These are phyloP conservation scores for Diplolepis rosae DNA, from an alignment of 2,888 invertebrate species.

Conservation along the genomic window DNA sequence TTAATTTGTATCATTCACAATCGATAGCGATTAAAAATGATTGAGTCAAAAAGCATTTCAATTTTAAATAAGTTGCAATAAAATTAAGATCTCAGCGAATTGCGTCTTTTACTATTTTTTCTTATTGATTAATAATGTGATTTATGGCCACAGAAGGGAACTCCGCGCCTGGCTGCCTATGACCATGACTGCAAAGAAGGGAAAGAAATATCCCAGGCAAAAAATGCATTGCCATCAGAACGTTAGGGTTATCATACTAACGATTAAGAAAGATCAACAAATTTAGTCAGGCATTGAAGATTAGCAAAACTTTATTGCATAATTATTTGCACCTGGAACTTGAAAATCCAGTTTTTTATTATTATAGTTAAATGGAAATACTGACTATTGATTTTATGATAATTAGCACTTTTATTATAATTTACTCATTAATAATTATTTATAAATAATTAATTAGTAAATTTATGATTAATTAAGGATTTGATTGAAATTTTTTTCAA, in stretches of 20 bases:
- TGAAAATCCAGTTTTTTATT: neutral
- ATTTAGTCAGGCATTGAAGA: neutral
- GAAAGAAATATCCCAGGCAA: neutral
- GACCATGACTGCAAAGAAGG: conserved; percentile 7
- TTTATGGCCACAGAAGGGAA: conserved; percentile 13
- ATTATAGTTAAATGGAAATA: too few relatives aligned
- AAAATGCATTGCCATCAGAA: neutral
- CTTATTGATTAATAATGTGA: conserved; percentile 11
- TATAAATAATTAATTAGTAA: too few relatives aligned
- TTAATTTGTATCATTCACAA: neutral
- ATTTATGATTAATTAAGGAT: too few relatives aligned
- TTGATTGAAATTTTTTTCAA: too few relatives aligned
- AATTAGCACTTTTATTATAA: too few relatives aligned
- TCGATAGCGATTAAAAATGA: neutral
- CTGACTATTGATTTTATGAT: too few relatives aligned
- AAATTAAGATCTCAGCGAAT: neutral
- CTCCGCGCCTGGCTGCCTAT: conserved; percentile 25
- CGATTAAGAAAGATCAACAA: conserved; percentile 10
- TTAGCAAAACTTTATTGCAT: neutral
- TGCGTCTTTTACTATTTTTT: conserved; percentile 10
- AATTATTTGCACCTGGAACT: conserved; percentile 1
- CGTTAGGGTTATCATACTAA: conserved; percentile 9
- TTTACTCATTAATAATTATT: too few relatives aligned
- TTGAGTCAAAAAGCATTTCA: neutral
- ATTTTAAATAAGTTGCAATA: neutral